A percentile compares a stretch with the other conserved stretches of the same genome.
Conservation (phyloP, 2,113 vertebrate genomes). For the Ariopsis seemanni region DNA sequence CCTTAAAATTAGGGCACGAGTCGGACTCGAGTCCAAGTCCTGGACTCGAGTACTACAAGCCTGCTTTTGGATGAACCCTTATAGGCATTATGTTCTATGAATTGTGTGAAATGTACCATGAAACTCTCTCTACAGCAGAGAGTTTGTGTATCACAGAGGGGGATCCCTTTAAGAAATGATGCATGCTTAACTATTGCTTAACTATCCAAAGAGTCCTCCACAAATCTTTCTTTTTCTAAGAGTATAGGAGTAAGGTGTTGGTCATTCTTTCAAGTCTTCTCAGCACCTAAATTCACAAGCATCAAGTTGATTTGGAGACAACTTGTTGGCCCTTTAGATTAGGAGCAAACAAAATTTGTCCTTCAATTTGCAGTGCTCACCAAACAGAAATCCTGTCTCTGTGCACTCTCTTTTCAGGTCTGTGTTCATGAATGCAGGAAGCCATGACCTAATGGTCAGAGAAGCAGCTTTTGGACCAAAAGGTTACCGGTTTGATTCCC, state of each 20-base stretch:
- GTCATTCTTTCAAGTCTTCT: not conserved
- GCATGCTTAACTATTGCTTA: not conserved
- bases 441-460: too few relatives aligned
- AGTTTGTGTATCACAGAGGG: not conserved
- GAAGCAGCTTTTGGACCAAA: too few relatives aligned
- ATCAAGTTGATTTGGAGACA: not conserved
- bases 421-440: not conserved
- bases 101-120: not conserved
- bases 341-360: conserved; percentile 2
- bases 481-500: too few relatives aligned
- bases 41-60: too few relatives aligned
- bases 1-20: too few relatives aligned
- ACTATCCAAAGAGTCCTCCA: not conserved
- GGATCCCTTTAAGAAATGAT: not conserved
- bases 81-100: not conserved
- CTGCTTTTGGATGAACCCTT: not conserved
- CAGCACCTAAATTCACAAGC: not conserved
- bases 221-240: not conserved
- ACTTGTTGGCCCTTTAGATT: not conserved
- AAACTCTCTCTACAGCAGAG: too few relatives aligned
- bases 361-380: not conserved
- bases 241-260: not conserved
- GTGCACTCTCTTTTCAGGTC: not conserved
- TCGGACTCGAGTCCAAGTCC: too few relatives aligned
- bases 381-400: conserved; percentile 1